phyloP scores from a whole-genome alignment of 2,113 vertebrate species.

The Melierax canorus region DNA sequence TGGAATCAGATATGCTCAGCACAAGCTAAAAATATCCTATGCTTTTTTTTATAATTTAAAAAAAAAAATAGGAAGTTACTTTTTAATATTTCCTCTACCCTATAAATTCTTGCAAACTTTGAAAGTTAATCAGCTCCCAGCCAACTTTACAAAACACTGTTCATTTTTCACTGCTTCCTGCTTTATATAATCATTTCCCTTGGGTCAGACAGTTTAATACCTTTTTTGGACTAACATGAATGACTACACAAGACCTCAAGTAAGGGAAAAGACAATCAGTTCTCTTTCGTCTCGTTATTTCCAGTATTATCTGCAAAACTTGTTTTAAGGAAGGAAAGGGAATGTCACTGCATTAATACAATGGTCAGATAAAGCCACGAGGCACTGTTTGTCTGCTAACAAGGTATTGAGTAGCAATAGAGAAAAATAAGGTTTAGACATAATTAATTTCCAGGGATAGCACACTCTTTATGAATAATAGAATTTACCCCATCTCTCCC shows the following conservation, averaged over 20 bases:
- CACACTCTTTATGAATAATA: slow-evolving; percentile 25
- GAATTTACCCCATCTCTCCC: background rate
- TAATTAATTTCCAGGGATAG: slow-evolving; percentile 1
- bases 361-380: background rate
- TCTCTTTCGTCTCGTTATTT: background rate
- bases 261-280: background rate
- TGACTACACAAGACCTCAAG: background rate
- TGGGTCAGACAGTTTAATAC: background rate
- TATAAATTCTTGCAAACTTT: background rate
- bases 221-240: background rate
- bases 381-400: background rate
- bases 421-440: background rate
- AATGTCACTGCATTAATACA: background rate
- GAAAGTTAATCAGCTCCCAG: background rate
- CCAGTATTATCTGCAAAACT: background rate
- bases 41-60: background rate
- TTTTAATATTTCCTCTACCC: background rate
- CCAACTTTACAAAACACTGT: background rate
- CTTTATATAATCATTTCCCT: background rate
- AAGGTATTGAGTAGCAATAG: background rate
- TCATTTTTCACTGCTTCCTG: background rate
- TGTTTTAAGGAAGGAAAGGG: background rate
- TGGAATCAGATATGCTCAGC: background rate
- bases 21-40: background rate
- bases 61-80: background rate